These are phyloP conservation scores for Misgurnus mizolepis DNA, from an alignment of 2,113 vertebrate species.

Conservation along the genomic window DNA sequence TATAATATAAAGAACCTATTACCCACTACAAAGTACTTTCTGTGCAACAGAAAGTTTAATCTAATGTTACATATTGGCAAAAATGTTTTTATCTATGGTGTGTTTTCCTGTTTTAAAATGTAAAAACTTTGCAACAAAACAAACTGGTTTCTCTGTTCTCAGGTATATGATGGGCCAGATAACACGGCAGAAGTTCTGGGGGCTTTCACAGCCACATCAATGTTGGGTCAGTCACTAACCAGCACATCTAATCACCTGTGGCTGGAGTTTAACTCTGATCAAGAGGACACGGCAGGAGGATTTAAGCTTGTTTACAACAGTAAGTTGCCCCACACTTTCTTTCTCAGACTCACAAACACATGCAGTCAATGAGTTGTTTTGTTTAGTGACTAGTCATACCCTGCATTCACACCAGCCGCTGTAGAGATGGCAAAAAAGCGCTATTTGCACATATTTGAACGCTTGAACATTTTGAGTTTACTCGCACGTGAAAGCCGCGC, in stretches of 20 bases:
- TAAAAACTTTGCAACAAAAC: neutral
- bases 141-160: slow-evolving; percentile 41
- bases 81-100: too few relatives aligned
- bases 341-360: neutral
- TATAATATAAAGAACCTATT: too few relatives aligned
- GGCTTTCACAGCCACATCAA: slow-evolving; percentile 81
- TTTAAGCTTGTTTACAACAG: slow-evolving; percentile 93
- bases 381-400: too few relatives aligned
- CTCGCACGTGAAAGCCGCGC: too few relatives aligned
- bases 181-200: slow-evolving; percentile 85
- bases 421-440: too few relatives aligned
- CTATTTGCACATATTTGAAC: too few relatives aligned
- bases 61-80: too few relatives aligned
- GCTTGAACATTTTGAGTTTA: too few relatives aligned
- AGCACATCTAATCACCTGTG: slow-evolving; percentile 96
- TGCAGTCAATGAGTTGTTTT: too few relatives aligned
- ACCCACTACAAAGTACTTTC: too few relatives aligned
- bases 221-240: slow-evolving; percentile 85
- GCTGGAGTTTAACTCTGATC: slow-evolving; percentile 93
- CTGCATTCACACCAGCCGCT: too few relatives aligned
- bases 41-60: too few relatives aligned
- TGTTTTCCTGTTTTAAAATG: neutral
- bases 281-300: slow-evolving; percentile 85
- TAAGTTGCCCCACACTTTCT: slow-evolving; percentile 70
- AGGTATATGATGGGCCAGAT: slow-evolving; percentile 95